phyloP scores from a whole-genome alignment of 2,113 vertebrate genomes.

The Gallinago media region DNA sequence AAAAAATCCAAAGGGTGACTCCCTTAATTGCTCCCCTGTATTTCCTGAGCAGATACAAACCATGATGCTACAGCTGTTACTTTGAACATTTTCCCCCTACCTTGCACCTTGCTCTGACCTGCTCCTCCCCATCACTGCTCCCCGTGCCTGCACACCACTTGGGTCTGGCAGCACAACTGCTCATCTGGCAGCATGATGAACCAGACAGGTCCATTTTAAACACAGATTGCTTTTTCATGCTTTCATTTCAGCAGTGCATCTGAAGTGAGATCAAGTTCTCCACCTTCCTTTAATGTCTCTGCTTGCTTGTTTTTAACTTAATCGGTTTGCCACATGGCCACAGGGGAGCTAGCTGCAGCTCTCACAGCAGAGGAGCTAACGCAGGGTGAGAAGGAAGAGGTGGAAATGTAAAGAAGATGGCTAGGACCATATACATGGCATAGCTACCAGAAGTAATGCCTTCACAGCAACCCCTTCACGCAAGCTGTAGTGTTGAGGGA shows the following conservation, averaged over 20 bases:
- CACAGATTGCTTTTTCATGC: neutral
- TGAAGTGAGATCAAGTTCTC: neutral
- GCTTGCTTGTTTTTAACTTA: neutral
- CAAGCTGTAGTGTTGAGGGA: neutral
- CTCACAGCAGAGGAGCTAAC: neutral
- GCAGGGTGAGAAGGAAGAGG: neutral
- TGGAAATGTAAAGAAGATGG: neutral
- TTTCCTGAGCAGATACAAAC: neutral
- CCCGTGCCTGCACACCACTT: neutral
- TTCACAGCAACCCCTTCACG: neutral
- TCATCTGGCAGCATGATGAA: neutral
- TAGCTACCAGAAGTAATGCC: neutral
- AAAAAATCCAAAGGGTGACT: neutral
- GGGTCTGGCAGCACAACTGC: neutral
- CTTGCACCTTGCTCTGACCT: neutral
- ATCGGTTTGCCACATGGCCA: neutral
- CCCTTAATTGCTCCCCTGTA: neutral
- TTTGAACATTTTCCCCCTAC: neutral
- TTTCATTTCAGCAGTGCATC: neutral
- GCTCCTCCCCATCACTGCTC: neutral
- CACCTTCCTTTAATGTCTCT: neutral
- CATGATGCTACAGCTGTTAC: neutral
- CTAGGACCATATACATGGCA: neutral
- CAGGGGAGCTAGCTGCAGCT: neutral
- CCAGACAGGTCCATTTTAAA: neutral